phyloP scores from a whole-genome alignment of 1,140 invertebrate genomes.

The Aradophagus sp. region DNA sequence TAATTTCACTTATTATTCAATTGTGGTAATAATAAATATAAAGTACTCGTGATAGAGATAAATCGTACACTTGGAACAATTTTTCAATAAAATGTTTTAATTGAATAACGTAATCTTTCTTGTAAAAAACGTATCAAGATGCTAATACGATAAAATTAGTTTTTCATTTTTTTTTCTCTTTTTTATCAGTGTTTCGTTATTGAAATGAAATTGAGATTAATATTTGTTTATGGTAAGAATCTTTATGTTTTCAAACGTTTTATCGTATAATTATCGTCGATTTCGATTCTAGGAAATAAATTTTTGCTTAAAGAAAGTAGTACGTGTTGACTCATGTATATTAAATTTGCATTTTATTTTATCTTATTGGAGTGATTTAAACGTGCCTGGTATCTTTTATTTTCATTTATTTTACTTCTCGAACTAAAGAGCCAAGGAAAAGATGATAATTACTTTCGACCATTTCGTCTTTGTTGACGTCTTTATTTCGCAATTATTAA shows the following conservation, averaged over 20 bases:
- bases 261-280: too few species aligned
- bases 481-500: not conserved
- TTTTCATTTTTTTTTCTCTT: too few species aligned
- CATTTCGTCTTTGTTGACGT: conserved; percentile 2
- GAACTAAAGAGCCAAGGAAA: not conserved
- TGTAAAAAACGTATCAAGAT: too few species aligned
- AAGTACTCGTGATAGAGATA: conserved; percentile 30
- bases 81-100: too few species aligned
- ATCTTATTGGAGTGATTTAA: conserved; percentile 25
- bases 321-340: conserved; percentile 15
- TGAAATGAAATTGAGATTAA: too few species aligned
- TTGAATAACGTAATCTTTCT: too few species aligned
- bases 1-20: conserved; percentile 46
- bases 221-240: too few species aligned
- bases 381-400: conserved; percentile 10
- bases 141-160: too few species aligned
- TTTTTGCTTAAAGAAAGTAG: conserved; percentile 12
- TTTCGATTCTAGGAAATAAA: conserved; percentile 16
- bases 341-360: conserved; percentile 33
- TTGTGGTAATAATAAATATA: conserved; percentile 31
- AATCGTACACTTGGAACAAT: too few species aligned
- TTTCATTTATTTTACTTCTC: conserved; percentile 21
- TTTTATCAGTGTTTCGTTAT: too few species aligned
- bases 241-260: too few species aligned
- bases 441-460: conserved; percentile 10